phyloP scores from a whole-genome alignment of 1,140 invertebrate genomes.

The Rhagoletis zephyria region DNA sequence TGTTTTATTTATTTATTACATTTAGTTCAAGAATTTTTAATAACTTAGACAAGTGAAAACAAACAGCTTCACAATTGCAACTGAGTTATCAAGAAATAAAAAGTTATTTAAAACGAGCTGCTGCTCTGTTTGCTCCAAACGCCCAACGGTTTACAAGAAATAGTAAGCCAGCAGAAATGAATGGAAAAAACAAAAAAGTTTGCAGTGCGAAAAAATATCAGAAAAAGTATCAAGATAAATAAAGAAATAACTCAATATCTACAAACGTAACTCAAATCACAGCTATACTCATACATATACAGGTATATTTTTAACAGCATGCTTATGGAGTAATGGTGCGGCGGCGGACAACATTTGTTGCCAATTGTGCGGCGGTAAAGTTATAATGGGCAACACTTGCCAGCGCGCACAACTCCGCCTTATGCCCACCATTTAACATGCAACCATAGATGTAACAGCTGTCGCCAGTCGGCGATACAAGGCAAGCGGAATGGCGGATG shows the following conservation, averaged over 20 bases:
- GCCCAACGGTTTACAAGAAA: background rate
- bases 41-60: no score
- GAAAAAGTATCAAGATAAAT: background rate
- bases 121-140: background rate
- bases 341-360: background rate
- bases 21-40: no score
- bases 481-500: background rate
- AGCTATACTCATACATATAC: background rate
- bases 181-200: background rate
- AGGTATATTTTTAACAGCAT: background rate
- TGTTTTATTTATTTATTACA: no score
- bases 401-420: background rate
- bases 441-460: conserved; percentile 32
- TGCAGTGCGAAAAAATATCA: background rate
- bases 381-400: conserved; percentile 43
- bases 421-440: background rate
- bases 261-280: background rate
- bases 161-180: background rate
- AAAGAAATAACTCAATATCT: background rate
- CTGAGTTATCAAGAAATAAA: no score
- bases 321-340: background rate
- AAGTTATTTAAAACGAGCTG: background rate
- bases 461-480: conserved; percentile 19
- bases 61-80: no score
- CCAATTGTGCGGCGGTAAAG: conserved; percentile 33